A percentile compares a stretch with the other conserved stretches of the same genome.
These are phyloP conservation scores for Hydrotaea cyrtoneurina DNA, from an alignment of 2,888 invertebrate species.

Conservation along the genomic window DNA sequence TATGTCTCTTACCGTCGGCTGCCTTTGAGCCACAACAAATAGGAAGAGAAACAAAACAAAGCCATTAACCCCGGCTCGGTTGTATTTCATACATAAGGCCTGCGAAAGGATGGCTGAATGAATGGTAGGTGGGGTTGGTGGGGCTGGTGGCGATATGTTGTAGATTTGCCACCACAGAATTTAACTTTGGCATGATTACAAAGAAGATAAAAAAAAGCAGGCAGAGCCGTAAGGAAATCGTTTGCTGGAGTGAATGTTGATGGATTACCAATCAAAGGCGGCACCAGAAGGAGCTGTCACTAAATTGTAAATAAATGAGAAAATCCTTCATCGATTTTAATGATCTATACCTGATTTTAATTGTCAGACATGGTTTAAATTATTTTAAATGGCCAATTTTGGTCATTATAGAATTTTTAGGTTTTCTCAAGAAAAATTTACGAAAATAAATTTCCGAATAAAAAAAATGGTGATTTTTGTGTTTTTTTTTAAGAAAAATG, in stretches of 20 bases:
- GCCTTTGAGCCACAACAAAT: background rate
- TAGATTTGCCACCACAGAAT: conserved; percentile 13
- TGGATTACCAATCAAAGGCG: too few species aligned
- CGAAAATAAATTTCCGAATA: too few species aligned
- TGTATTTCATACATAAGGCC: background rate
- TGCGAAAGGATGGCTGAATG: background rate
- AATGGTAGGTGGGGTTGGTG: background rate
- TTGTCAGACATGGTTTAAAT: too few species aligned
- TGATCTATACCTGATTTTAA: too few species aligned
- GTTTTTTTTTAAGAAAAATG: too few species aligned
- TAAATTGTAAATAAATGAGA: too few species aligned
- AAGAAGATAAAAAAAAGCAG: background rate
- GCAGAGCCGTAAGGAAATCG: background rate
- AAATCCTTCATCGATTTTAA: too few species aligned
- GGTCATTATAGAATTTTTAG: too few species aligned
- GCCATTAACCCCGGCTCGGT: conserved; percentile 58
- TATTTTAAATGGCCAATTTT: too few species aligned
- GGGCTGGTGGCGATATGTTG: conserved; percentile 28
- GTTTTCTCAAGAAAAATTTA: too few species aligned
- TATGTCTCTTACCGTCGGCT: background rate
- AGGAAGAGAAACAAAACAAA: conserved; percentile 18
- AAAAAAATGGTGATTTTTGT: too few species aligned
- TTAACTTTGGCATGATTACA: conserved; percentile 28
- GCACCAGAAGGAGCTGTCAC: too few species aligned
- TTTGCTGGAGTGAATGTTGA: background rate